Conservation (phyloP, 2,797 vertebrate genomes). For the Acrossocheilus wenchowensis region DNA sequence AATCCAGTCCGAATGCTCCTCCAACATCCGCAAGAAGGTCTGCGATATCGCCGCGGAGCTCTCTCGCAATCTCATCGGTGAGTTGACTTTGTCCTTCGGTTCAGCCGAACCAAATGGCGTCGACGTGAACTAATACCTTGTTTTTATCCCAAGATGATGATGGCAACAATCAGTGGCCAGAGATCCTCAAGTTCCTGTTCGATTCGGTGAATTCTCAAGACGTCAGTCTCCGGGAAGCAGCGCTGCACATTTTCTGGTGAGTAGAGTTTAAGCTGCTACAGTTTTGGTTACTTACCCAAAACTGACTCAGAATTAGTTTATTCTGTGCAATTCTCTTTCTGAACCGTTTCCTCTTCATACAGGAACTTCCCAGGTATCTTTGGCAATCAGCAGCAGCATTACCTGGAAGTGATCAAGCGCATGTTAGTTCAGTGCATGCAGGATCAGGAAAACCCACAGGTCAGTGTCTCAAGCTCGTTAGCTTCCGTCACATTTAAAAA, state of each 20-base stretch:
- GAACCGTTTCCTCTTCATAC: not conserved
- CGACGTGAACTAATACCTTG: not conserved
- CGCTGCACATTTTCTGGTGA: conserved; percentile 98
- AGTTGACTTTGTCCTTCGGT: not conserved
- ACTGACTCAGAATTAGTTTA: not conserved
- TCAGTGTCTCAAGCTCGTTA: conserved; percentile 65
- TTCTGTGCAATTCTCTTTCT: not conserved
- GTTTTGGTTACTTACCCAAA: too few relatives aligned
- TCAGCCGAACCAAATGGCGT: not conserved
- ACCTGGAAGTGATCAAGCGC: conserved; percentile 97
- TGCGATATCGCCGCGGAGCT: conserved; percentile 97
- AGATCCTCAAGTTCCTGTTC: conserved; percentile 95
- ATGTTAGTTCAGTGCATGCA: conserved; percentile 99
- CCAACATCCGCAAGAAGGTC: conserved; percentile 94
- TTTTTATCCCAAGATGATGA: conserved; percentile 85
- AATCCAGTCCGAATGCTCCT: conserved; percentile 89
- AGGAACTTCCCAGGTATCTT: conserved; percentile 99
- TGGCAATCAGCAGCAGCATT: conserved; percentile 98
- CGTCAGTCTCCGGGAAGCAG: conserved; percentile 89
- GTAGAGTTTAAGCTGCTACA: not conserved
- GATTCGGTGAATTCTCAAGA: conserved; percentile 96
- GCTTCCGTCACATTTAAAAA: not conserved
- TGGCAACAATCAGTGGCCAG: conserved; percentile 98
- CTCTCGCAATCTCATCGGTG: conserved; percentile 94
- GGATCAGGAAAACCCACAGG: conserved; percentile 93